A percentile compares a stretch with the other conserved stretches of the same genome.
Conservation (phyloP, 2,113 vertebrate species). For the Takifugu flavidus region DNA sequence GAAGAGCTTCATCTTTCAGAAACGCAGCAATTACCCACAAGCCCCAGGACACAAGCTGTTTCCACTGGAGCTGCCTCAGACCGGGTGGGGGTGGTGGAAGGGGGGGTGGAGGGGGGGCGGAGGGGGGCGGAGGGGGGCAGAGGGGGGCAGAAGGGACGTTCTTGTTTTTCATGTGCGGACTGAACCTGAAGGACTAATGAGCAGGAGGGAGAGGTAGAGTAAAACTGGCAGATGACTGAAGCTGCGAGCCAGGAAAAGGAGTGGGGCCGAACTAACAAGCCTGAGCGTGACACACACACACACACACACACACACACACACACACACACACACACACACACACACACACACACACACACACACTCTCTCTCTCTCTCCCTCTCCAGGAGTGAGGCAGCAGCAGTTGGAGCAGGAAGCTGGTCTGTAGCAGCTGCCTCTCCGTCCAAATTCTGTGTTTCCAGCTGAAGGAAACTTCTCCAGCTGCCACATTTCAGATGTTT, state of each 20-base stretch:
- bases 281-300: constrained; percentile 40
- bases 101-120: not conserved
- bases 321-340: not conserved
- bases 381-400: no score
- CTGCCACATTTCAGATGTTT: no score
- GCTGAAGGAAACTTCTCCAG: not conserved
- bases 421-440: constrained; percentile 23
- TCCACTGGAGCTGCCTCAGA: constrained; percentile 11
- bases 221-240: constrained; percentile 17
- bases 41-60: constrained; percentile 21
- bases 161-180: constrained; percentile 35
- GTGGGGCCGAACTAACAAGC: constrained; percentile 39
- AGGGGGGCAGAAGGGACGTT: not conserved
- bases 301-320: constrained; percentile 13
- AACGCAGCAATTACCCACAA: constrained; percentile 35
- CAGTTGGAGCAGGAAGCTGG: not conserved
- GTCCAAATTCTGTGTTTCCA: constrained; percentile 3
- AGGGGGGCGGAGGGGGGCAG: not conserved
- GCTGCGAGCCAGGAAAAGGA: constrained; percentile 43
- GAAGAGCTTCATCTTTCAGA: constrained; percentile 22
- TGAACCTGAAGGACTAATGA: constrained; percentile 18
- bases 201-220: not conserved
- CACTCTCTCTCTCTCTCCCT: not conserved
- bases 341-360: not conserved
- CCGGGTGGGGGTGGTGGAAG: not conserved